phyloP scores from a whole-genome alignment of 2,888 invertebrate species.

The Balanococcus diminutus region DNA sequence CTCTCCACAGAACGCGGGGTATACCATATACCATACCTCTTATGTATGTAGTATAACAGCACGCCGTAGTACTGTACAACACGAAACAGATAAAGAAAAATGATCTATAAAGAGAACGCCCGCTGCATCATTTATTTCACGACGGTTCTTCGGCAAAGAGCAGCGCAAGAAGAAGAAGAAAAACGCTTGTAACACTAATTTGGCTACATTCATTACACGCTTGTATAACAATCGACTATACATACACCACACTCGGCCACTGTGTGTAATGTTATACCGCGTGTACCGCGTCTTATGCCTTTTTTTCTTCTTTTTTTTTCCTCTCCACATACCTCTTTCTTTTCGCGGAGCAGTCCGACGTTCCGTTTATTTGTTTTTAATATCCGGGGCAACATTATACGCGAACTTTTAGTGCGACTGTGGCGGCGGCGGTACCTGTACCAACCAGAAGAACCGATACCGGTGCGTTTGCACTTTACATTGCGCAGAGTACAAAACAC shows the following conservation, averaged over 20 bases:
- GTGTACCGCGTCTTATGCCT: not conserved
- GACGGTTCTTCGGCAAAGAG: conserved; percentile 32
- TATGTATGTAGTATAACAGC: not conserved
- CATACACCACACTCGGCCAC: not conserved
- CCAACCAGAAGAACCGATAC: not conserved
- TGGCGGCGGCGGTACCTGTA: not conserved
- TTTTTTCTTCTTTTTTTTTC: not conserved
- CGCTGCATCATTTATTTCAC: conserved; percentile 51
- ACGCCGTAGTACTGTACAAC: not conserved
- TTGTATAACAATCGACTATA: conserved; percentile 42
- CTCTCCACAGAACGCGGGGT: not conserved
- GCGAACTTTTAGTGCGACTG: not conserved
- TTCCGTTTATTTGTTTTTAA: conserved; percentile 47
- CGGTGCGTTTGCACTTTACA: too few relatives aligned
- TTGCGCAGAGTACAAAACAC: too few relatives aligned
- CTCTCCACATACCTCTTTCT: not conserved
- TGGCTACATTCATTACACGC: conserved; percentile 53
- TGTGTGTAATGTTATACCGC: conserved; percentile 33
- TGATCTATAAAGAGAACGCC: conserved; percentile 50
- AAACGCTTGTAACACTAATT: conserved; percentile 47
- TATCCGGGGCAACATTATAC: conserved; percentile 25
- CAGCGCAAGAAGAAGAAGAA: not conserved
- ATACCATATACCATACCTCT: too few relatives aligned
- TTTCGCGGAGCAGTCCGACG: not conserved
- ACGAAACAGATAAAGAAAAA: not conserved